Percentiles rank a stretch among this genome's conserved stretches.
Conservation (phyloP, 2,888 invertebrate species). For the Julus scandinavius region DNA sequence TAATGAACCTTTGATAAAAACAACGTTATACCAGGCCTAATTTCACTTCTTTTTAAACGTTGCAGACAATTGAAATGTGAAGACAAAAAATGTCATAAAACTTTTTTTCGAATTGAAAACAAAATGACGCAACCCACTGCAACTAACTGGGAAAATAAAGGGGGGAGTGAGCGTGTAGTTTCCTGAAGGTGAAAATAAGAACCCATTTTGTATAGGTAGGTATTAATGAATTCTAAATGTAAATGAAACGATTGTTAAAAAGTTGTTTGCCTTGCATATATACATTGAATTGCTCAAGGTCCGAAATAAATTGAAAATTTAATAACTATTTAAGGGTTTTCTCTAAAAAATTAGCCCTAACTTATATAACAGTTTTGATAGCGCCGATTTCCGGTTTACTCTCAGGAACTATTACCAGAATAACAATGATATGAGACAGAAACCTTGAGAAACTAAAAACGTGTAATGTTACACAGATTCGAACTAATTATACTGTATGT, state of each 20-base stretch:
- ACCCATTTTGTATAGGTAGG: background rate
- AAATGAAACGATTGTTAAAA: background rate
- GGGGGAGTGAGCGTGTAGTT: background rate
- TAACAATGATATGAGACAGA: background rate
- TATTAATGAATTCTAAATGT: background rate
- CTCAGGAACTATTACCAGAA: background rate
- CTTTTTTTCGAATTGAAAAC: background rate
- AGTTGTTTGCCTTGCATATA: conserved; percentile 8
- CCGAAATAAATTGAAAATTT: background rate
- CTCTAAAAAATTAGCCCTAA: background rate
- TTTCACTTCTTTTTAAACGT: background rate
- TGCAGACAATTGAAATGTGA: background rate
- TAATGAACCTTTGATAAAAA: background rate
- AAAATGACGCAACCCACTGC: background rate
- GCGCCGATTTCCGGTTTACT: background rate
- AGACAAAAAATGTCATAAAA: background rate
- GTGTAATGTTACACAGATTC: too few species aligned
- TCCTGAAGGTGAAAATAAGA: background rate
- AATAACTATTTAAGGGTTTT: background rate
- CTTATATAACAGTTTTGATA: background rate
- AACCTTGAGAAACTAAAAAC: background rate
- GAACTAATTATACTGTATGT: too few species aligned
- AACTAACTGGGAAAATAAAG: background rate
- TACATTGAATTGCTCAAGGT: background rate
- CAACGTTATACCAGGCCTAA: background rate